Percentiles rank a stretch among this genome's conserved stretches.
Conservation (phyloP, 23 tunicate species). For the Aplidium turbinatum region DNA sequence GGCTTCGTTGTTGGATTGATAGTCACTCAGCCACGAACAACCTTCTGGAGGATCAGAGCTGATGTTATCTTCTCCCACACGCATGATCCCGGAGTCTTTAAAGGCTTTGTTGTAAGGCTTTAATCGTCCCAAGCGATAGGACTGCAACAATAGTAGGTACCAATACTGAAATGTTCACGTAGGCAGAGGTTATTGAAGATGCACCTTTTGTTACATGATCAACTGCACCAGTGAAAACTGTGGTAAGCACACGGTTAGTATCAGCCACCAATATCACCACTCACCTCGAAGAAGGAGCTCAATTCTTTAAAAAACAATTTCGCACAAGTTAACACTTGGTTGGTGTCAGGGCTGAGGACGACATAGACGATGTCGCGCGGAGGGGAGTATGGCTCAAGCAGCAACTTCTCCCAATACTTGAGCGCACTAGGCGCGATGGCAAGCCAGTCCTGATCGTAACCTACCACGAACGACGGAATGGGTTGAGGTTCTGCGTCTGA, state of each 20-base stretch:
- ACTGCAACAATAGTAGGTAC: too few relatives aligned
- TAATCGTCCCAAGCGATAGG: constrained; percentile 68
- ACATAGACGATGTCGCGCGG: constrained; percentile 68
- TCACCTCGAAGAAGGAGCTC: constrained; percentile 60
- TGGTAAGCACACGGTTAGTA: too few relatives aligned
- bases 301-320: constrained; percentile 66
- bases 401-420: constrained; percentile 76
- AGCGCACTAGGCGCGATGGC: constrained; percentile 76
- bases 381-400: constrained; percentile 76
- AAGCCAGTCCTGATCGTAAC: constrained; percentile 76
- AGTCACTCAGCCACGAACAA: too few relatives aligned
- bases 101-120: constrained; percentile 56
- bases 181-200: too few relatives aligned
- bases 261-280: background rate
- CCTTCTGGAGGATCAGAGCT: too few relatives aligned
- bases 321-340: constrained; percentile 25
- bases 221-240: too few relatives aligned
- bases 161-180: background rate
- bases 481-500: constrained; percentile 80
- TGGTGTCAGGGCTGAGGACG: constrained; percentile 62
- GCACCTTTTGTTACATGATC: too few relatives aligned
- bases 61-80: constrained; percentile 11
- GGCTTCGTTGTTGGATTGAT: too few relatives aligned
- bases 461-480: constrained; percentile 74
- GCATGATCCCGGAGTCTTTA: constrained; percentile 36